Evolutionary conservation across 2,113 vertebrate species (phyloP), one percentile per base, ranked within the genome.

Genomic region (Fukomys damarensis): DNA sequence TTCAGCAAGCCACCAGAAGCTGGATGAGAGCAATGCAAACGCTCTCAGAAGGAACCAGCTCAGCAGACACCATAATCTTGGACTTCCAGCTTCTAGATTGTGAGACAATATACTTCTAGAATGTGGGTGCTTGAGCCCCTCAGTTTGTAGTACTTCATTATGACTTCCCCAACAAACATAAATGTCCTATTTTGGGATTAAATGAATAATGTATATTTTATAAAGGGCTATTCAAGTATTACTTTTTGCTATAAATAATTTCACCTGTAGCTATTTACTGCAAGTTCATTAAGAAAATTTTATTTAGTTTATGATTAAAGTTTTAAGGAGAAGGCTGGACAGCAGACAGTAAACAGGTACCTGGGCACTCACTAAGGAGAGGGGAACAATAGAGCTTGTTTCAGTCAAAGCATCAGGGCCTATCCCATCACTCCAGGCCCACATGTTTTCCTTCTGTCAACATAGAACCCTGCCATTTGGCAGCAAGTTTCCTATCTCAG

Each of bases 61-160:
- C 77, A 9, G 38, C 10, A 0, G 10, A 22, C 35, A 20, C 0
- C 5, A 7, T 1, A 20, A 46, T 28, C 61, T 49, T 1, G 1
- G 20, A 22, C 22, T 30, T 65, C 65, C 14, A 4, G 28, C 58
- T 19, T 79, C 72, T 26, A 38, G 14, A 26, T 20, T 58, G 16
- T 58, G 17, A 58, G 56, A 58, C 17, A 17, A 17, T 58, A 16
- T 17, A 58, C 20, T 58, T 2, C 56, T 20, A 17, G 16, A 58
- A 49, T 49, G 46, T 49, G 46, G 46, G 46, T 49, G 38, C 13
- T 46, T 85, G 46, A 93, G n/a, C 46, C 35, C 14, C 22, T 52
- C 12, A 5, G 7, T 14, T 11, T 20, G 35, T 20, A 2, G 5
- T 2, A 35, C 35, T 84, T 84, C 24, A 3, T 83, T 63, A 46